Evolutionary conservation across 2,113 vertebrate species (phyloP).

Genomic region (Xenopus borealis): DNA sequence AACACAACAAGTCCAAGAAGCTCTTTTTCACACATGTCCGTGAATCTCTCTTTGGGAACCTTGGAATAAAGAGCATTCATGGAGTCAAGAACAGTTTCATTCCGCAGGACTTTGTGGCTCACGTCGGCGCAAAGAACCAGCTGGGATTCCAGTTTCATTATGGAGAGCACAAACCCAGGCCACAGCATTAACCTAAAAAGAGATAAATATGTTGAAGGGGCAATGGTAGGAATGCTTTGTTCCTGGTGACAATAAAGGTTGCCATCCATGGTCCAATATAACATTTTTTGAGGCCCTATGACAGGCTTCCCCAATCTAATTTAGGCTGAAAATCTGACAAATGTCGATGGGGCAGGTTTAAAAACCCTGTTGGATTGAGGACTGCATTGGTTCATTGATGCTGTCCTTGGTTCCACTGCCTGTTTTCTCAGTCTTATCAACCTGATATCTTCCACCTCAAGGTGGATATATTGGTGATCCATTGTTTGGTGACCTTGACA

Average conservation of each 20-base stretch:
- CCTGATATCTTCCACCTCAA: too few relatives aligned
- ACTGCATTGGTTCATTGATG: too few relatives aligned
- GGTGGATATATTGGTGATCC: too few relatives aligned
- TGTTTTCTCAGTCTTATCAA: too few relatives aligned
- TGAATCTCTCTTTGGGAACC: constrained; percentile 31
- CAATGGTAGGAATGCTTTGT: background rate
- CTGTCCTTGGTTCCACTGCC: too few relatives aligned
- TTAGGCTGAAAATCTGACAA: too few relatives aligned
- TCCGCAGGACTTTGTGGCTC: constrained; percentile 63
- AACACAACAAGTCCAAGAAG: constrained; percentile 60
- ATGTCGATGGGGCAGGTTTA: too few relatives aligned
- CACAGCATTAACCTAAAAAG: constrained; percentile 57
- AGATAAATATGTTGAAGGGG: background rate
- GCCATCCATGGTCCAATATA: background rate
- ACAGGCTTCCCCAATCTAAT: too few relatives aligned
- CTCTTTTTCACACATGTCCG: constrained; percentile 55
- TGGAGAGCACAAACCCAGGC: constrained; percentile 60
- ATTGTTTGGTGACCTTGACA: too few relatives aligned
- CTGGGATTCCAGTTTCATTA: constrained; percentile 54
- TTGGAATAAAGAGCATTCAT: constrained; percentile 54
- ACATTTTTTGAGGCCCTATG: too few relatives aligned
- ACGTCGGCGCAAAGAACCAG: constrained; percentile 56
- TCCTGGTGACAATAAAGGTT: background rate
- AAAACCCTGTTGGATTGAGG: too few relatives aligned
- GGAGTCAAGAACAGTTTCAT: constrained; percentile 60